Conservation (phyloP, 2,797 vertebrate genomes). For the Anomalospiza imberbis region DNA sequence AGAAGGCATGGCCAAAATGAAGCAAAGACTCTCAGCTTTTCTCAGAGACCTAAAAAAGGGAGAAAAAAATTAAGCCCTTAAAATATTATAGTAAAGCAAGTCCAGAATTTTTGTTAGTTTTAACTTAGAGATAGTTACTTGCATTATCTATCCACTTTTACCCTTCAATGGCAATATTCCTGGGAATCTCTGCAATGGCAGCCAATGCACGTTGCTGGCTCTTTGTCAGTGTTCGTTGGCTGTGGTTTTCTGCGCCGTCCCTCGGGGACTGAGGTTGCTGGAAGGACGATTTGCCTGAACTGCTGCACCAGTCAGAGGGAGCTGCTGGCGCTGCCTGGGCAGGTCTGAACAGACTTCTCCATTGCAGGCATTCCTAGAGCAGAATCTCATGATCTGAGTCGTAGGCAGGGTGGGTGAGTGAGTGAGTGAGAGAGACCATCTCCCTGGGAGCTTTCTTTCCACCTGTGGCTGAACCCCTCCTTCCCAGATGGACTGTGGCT, state of each 20-base stretch:
- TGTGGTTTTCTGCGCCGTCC: not conserved
- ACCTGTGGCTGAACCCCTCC: not conserved
- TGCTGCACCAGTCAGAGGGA: not conserved
- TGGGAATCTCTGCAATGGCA: not conserved
- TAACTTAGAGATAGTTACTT: not conserved
- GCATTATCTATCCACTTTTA: not conserved
- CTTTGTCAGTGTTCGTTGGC: not conserved
- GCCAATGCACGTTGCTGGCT: not conserved
- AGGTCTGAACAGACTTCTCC: slow-evolving; percentile 20
- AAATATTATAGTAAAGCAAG: not conserved
- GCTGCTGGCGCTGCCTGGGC: not conserved
- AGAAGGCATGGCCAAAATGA: not conserved
- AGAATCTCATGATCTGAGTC: not conserved
- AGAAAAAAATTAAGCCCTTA: not conserved
- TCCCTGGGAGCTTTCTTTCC: not conserved
- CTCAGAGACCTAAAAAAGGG: not conserved
- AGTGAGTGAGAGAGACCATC: accelerated
- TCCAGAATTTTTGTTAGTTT: not conserved
- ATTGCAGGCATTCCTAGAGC: not conserved
- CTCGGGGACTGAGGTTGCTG: not conserved
- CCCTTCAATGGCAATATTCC: not conserved
- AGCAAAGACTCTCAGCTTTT: not conserved
- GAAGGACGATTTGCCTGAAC: not conserved
- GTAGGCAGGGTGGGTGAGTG: not conserved
- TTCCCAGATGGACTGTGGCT: not conserved